phyloP scores from a whole-genome alignment of 2,113 vertebrate species.

The Azemiops feae region DNA sequence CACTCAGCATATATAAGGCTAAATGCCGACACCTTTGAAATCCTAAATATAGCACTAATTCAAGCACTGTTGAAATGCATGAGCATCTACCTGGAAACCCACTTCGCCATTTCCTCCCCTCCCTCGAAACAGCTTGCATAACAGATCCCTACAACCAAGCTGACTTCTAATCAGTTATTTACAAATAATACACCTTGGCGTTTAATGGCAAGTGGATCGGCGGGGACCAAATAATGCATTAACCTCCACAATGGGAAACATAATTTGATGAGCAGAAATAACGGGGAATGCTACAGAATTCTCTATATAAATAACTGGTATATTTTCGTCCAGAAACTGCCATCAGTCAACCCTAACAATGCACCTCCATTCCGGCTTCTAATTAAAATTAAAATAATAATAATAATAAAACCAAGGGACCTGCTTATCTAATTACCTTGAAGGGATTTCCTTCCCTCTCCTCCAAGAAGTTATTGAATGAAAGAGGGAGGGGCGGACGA shows the following conservation, averaged over 20 bases:
- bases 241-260: not conserved
- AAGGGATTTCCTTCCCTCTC: constrained; percentile 21
- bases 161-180: not conserved
- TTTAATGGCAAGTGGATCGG: not conserved
- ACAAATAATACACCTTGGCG: not conserved
- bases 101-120: not conserved
- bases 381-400: constrained; percentile 41
- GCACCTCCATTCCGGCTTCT: constrained; percentile 29
- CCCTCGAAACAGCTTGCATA: not conserved
- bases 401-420: constrained; percentile 33
- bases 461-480: not conserved
- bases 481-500: constrained; percentile 15
- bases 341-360: constrained; percentile 35
- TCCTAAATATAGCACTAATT: not conserved
- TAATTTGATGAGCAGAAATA: not conserved
- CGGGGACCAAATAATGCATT: not conserved
- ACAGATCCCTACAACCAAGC: not conserved
- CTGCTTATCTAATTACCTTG: constrained; percentile 51
- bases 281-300: not conserved
- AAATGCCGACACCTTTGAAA: not conserved
- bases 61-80: not conserved
- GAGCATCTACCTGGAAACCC: not conserved
- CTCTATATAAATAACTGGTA: not conserved
- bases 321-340: constrained; percentile 32
- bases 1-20: not conserved